Percentiles rank a stretch among this genome's conserved stretches.
These are phyloP conservation scores for Odontophorus gujanensis DNA, from an alignment of 2,113 vertebrate genomes.

Conservation along the genomic window DNA sequence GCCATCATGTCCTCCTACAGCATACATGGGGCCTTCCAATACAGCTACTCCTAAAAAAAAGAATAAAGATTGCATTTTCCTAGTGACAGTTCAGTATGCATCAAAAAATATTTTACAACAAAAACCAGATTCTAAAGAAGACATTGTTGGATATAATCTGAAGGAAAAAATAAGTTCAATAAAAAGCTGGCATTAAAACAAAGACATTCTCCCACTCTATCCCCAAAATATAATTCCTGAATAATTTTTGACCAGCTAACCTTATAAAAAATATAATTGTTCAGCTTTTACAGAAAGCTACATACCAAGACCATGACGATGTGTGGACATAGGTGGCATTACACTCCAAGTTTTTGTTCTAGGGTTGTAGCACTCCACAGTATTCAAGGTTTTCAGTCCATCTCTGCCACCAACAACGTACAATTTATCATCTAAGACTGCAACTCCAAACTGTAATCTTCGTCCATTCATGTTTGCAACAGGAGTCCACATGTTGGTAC, in stretches of 20 bases:
- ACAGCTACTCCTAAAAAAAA: constrained; percentile 90
- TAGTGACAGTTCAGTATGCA: neutral
- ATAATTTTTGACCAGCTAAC: neutral
- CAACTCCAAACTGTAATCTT: constrained; percentile 94
- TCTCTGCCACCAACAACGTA: constrained; percentile 97
- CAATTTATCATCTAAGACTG: constrained; percentile 91
- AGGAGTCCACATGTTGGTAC: constrained; percentile 92
- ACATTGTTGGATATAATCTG: neutral
- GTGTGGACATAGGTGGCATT: constrained; percentile 98
- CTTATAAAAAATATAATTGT: neutral
- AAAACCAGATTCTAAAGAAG: neutral
- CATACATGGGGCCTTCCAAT: constrained; percentile 96
- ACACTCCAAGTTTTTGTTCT: constrained; percentile 95
- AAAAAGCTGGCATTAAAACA: neutral
- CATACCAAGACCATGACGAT: constrained; percentile 94
- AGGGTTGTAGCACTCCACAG: constrained; percentile 97
- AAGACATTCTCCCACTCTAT: neutral
- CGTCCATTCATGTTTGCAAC: constrained; percentile 97
- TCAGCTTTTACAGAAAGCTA: neutral
- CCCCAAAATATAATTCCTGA: neutral
- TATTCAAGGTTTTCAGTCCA: constrained; percentile 96
- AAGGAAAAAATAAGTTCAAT: neutral
- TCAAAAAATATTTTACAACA: neutral
- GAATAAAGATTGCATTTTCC: neutral
- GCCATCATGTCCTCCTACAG: constrained; percentile 96